These are phyloP conservation scores for Palythoa grandiflora DNA, from an alignment of 92 coral and sea anemone species.

Conservation along the genomic window DNA sequence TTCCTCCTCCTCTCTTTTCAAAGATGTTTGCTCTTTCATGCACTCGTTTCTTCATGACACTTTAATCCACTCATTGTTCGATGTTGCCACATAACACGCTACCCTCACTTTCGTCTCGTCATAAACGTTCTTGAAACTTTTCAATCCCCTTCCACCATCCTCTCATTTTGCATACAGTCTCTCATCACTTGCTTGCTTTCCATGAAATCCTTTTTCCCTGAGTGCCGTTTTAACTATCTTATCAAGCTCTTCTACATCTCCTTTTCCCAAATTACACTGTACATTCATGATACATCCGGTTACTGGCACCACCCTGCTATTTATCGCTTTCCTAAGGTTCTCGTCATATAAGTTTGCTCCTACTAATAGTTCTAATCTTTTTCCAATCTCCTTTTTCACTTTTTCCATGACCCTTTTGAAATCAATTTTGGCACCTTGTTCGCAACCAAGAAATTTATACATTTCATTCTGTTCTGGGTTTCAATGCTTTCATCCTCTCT, in stretches of 20 bases:
- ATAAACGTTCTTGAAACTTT: slow-evolving; percentile 37
- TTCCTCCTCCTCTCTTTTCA: slow-evolving; percentile 26
- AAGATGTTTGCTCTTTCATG: slow-evolving; percentile 5
- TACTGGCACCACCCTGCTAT: slow-evolving; percentile 31
- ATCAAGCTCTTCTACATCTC: slow-evolving; percentile 13
- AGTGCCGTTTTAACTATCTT: neutral
- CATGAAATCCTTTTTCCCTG: neutral
- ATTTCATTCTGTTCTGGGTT: slow-evolving; percentile 49
- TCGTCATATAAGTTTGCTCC: neutral
- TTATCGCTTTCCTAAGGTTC: slow-evolving; percentile 22
- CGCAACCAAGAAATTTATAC: slow-evolving; percentile 31
- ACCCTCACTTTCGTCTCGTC: slow-evolving; percentile 23
- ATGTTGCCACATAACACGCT: slow-evolving; percentile 19
- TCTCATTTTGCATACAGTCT: too few relatives aligned
- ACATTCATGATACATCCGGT: slow-evolving; percentile 22
- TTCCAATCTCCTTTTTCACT: slow-evolving; percentile 23
- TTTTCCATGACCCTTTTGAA: neutral
- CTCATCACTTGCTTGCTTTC: neutral
- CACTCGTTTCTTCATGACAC: slow-evolving; percentile 20
- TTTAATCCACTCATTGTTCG: slow-evolving; percentile 18
- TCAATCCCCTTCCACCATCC: slow-evolving; percentile 39
- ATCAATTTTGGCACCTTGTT: neutral
- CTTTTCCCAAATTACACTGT: slow-evolving; percentile 19
- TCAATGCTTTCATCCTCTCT: slow-evolving; percentile 41
- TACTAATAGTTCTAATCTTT: slow-evolving; percentile 22